Conservation (phyloP, 2,113 vertebrate genomes). For the Garra rufa region DNA sequence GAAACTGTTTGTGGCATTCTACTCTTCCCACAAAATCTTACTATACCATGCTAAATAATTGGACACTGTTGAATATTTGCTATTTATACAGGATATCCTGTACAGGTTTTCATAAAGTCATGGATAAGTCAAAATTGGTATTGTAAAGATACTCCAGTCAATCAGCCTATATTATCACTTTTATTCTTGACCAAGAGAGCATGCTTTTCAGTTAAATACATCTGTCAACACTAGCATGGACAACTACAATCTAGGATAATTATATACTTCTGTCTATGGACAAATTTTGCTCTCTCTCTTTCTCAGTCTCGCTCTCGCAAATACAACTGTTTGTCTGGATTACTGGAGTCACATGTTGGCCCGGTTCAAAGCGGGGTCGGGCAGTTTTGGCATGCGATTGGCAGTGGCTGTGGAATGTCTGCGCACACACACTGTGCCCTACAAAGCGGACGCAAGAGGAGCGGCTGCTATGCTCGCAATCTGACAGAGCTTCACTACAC, state of each 20-base stretch:
- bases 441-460: slow-evolving; percentile 17
- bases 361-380: slow-evolving; percentile 73
- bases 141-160: neutral
- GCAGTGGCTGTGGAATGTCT: slow-evolving; percentile 64
- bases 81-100: neutral
- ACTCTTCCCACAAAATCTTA: neutral
- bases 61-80: neutral
- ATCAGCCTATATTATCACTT: neutral
- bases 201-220: neutral
- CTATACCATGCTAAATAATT: neutral
- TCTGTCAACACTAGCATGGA: neutral
- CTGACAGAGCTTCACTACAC: slow-evolving; percentile 40
- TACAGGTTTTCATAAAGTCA: neutral
- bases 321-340: slow-evolving; percentile 56
- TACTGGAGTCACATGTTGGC: slow-evolving; percentile 70
- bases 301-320: neutral
- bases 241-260: no score
- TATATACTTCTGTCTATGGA: neutral
- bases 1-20: neutral
- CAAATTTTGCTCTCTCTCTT: neutral
- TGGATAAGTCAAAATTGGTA: neutral
- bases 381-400: slow-evolving; percentile 61
- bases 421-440: slow-evolving; percentile 46
- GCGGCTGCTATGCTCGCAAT: slow-evolving; percentile 33
- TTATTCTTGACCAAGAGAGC: neutral